Conservation (phyloP, 2,888 invertebrate genomes). For the Hyles lineata region DNA sequence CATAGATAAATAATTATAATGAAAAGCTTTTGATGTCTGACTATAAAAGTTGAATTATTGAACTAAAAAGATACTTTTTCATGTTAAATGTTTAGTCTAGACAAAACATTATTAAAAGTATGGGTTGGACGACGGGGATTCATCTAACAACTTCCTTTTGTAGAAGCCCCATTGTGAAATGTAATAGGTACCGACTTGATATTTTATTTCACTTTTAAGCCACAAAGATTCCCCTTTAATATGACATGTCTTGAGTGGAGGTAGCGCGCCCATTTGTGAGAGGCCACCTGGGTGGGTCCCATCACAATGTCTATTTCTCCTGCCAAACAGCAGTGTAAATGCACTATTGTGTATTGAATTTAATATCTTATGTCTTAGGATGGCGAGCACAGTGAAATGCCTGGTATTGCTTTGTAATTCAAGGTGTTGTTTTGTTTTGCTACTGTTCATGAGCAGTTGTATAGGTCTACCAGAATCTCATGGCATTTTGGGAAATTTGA, state of each 20-base stretch:
- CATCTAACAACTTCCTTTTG: slow-evolving; percentile 66
- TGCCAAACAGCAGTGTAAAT: too few relatives aligned
- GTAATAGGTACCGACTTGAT: slow-evolving; percentile 73
- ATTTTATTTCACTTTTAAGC: slow-evolving; percentile 75
- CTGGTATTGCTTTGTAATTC: too few relatives aligned
- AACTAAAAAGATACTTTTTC: neutral
- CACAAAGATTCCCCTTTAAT: slow-evolving; percentile 70
- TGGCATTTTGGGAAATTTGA: too few relatives aligned
- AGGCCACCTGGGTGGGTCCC: too few relatives aligned
- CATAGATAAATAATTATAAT: neutral
- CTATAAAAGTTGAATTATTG: neutral
- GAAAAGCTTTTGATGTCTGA: neutral
- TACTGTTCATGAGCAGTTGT: too few relatives aligned
- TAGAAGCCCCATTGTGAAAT: slow-evolving; percentile 70
- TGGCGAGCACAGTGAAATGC: too few relatives aligned
- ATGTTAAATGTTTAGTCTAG: neutral
- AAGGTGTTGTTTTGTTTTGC: too few relatives aligned
- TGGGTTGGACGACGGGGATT: neutral
- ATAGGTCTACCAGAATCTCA: too few relatives aligned
- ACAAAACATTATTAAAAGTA: neutral
- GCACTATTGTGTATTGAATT: too few relatives aligned
- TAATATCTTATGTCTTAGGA: too few relatives aligned
- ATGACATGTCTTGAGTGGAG: neutral
- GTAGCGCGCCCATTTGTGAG: too few relatives aligned
- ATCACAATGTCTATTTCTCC: too few relatives aligned